phyloP scores from a whole-genome alignment of 2,888 invertebrate genomes.

The Tinea semifulvella region DNA sequence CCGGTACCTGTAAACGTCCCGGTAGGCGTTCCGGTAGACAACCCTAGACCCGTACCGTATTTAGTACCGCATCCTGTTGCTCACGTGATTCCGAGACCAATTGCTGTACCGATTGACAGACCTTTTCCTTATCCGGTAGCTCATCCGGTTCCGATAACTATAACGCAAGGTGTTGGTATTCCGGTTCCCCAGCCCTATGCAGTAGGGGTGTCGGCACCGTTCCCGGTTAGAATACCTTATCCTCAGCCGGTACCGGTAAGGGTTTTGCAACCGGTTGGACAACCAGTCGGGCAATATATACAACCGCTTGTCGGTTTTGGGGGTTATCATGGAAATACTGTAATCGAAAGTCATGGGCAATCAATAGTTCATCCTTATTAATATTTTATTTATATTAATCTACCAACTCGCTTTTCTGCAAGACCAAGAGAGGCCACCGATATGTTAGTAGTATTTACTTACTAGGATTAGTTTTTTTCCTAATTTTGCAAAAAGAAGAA shows the following conservation, averaged over 20 bases:
- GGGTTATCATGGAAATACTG: slow-evolving; percentile 18
- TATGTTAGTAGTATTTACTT: too few relatives aligned
- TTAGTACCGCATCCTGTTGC: slow-evolving; percentile 52
- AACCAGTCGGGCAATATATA: slow-evolving; percentile 16
- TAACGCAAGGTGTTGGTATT: slow-evolving; percentile 60
- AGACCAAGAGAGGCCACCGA: too few relatives aligned
- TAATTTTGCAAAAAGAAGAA: too few relatives aligned
- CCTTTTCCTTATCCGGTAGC: slow-evolving; percentile 64
- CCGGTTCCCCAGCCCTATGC: slow-evolving; percentile 63
- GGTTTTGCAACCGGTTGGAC: slow-evolving; percentile 12
- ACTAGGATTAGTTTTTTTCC: too few relatives aligned
- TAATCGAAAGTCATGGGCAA: slow-evolving; percentile 27
- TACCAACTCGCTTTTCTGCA: too few relatives aligned
- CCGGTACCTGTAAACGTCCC: slow-evolving; percentile 57
- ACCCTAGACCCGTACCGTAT: slow-evolving; percentile 40
- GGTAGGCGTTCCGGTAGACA: slow-evolving; percentile 51
- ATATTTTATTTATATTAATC: too few relatives aligned
- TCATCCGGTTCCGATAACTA: slow-evolving; percentile 58
- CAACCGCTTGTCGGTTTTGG: slow-evolving; percentile 15
- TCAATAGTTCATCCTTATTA: slow-evolving; percentile 24
- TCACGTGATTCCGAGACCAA: slow-evolving; percentile 44
- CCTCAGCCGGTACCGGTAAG: slow-evolving; percentile 30
- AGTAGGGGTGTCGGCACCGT: slow-evolving; percentile 47
- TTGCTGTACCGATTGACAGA: slow-evolving; percentile 58
- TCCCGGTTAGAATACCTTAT: slow-evolving; percentile 43